Base-by-base conservation (phyloP, 2,113 vertebrate genomes). In the Passer domesticus region DNA sequence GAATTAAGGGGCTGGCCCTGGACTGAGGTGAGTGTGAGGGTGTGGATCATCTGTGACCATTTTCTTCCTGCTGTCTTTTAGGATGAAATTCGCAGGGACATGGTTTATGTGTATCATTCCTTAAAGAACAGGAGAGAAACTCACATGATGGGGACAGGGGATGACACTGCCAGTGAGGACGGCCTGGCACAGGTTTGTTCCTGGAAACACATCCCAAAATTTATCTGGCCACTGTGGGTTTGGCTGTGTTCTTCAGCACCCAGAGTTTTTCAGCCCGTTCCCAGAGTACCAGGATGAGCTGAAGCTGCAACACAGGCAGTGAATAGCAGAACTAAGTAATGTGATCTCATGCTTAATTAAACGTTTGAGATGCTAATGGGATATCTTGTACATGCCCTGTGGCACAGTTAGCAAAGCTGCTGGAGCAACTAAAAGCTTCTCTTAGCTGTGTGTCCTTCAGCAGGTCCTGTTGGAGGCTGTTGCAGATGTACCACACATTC, bases 81-180 rank as follows among this genome's bases (percentile, higher is more conserved):
- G 98, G 98, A 99, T 83, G 98, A 98, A 94, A 47, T 93, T 52
- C 82, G 76, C 63, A 98, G 98, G 90, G 96, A 98, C 44, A 98
- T 98, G 83, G 96, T 98, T 56, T 99, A 98, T 11, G 96, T 99
- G 27, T 98, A 99, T 44, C 99, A 99, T 87, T 99, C 98, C 11
- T 88, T 99, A 73, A 98, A 96, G 94, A 99, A 99, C 83, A 98
- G 87, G 60, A 98, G 99, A 91, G 97, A 98, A 27, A 97, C 33
- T 19, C 99, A 99, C 96, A 99, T 99, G 99, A 99, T 99, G 98
- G 99, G 98, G 64, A 86, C 93, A 50, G 95, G 97, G 15, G 92
- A 94, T 12, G 97, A 94, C 12, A 39, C 78, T 25, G 3, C 39
- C 24, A 83, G n/a, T 3, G 93, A 95, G 33, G 89, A 95, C 1